Base-by-base conservation (phyloP, 2,113 vertebrate genomes). In the Myotis lucifugus region DNA sequence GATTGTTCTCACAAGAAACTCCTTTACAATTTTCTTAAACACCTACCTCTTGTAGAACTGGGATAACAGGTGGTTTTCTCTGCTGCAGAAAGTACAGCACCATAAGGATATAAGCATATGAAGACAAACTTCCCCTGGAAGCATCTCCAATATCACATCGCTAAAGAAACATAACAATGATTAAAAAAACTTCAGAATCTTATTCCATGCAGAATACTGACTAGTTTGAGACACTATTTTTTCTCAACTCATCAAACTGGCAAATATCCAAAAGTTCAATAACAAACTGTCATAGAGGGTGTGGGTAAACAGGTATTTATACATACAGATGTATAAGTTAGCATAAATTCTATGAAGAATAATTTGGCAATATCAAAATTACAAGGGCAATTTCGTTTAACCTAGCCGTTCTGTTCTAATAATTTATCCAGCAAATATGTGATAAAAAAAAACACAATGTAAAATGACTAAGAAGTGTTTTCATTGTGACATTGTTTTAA, bases 31-130 rank as follows among this genome's bases (percentile, higher is more conserved):
- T 48, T 96, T 95, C 92, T 88, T 96, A 64, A 97, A 97, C 54
- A 96, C 97, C 2, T 98, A 99, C 99, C 99, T 99, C 99, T 98
- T 99, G 99, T 73, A 99, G 98, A 96, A 99, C 99, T 32, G 99
- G 99, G 69, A 99, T 99, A 96, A 99, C 99, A 0, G 99, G 99
- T 56, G 99, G 99, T 90, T 99, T 98, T 96, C 99, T 99, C 98
- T 99, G 99, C 98, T 99, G 99, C 67, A 99, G 98, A 95, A 99
- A 99, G 98, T 99, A 99, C 90, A 99, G 98, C 97, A 99, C 99
- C 99, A 99, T 99, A 93, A 99, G 99, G 96, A 99, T 99, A 97
- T 99, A 99, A 29, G 99, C 99, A 69, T 99, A 99, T 0, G 99
- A 99, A 5, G 99, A 99, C n/a, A 99, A 99, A 95, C 99, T 99